These are phyloP conservation scores for Tretioscincus oriximinensis DNA, from an alignment of 2,113 vertebrate genomes.

Conservation along the genomic window DNA sequence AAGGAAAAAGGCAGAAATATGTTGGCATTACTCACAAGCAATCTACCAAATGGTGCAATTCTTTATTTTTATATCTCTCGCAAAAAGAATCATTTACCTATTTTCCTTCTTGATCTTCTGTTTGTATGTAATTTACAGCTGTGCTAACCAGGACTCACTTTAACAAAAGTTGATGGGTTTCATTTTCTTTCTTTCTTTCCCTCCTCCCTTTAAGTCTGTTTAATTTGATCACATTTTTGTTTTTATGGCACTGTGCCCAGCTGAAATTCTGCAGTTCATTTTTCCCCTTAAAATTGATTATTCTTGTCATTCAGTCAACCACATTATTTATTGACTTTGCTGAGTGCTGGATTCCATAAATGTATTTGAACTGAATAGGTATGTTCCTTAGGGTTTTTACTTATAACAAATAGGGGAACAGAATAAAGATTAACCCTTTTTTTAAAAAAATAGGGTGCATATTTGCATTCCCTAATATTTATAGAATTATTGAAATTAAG, in stretches of 20 bases:
- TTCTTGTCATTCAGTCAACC: slow-evolving; percentile 2
- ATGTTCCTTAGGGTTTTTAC: background rate
- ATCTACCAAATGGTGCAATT: slow-evolving; percentile 35
- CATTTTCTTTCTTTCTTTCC: background rate
- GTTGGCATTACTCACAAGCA: slow-evolving; percentile 48
- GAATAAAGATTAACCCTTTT: background rate
- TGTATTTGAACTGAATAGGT: background rate
- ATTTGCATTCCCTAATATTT: no score
- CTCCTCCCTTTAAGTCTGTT: background rate
- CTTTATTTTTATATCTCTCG: slow-evolving; percentile 32
- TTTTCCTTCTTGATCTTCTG: background rate
- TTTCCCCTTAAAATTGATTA: background rate
- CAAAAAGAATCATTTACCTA: slow-evolving; percentile 12
- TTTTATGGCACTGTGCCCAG: slow-evolving; percentile 27
- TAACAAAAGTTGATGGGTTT: slow-evolving; percentile 34
- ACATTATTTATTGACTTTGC: slow-evolving; percentile 6
- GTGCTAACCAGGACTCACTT: slow-evolving; percentile 1
- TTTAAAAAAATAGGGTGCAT: no score
- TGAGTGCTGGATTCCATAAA: slow-evolving; percentile 1
- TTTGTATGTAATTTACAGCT: slow-evolving; percentile 5
- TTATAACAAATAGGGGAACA: background rate
- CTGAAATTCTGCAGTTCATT: background rate
- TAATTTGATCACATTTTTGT: slow-evolving; percentile 11
- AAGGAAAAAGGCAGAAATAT: slow-evolving; percentile 56
- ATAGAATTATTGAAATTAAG: no score